These are phyloP conservation scores for Eumacrocentrus americanus DNA, from an alignment of 2,888 invertebrate species.

Conservation along the genomic window DNA sequence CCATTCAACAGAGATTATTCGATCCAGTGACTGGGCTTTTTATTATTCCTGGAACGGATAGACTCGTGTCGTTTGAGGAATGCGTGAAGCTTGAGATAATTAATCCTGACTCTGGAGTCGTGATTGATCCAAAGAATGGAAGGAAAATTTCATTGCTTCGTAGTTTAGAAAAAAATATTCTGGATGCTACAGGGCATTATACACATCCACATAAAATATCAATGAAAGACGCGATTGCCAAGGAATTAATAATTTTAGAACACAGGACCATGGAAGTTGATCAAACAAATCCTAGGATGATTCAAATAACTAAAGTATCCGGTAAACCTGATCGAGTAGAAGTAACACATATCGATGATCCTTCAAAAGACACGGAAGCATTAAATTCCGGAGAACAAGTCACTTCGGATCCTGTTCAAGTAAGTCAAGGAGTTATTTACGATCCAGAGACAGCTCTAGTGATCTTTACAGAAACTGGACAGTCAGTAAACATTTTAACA, in stretches of 20 bases:
- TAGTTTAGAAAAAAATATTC: conserved; percentile 78
- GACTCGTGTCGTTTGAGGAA: conserved; percentile 83
- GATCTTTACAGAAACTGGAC: conserved; percentile 74
- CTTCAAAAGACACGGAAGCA: conserved; percentile 61
- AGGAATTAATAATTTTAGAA: conserved; percentile 70
- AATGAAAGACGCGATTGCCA: conserved; percentile 77
- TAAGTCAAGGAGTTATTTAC: conserved; percentile 76
- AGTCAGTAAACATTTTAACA: conserved; percentile 74
- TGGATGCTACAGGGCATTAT: conserved; percentile 83
- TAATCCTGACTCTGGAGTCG: conserved; percentile 80
- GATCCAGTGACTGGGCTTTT: conserved; percentile 85
- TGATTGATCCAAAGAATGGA: conserved; percentile 77
- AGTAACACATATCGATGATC: conserved; percentile 66
- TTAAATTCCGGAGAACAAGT: conserved; percentile 61
- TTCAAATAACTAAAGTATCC: conserved; percentile 75
- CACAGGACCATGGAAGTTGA: conserved; percentile 62
- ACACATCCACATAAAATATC: conserved; percentile 66
- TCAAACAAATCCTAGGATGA: conserved; percentile 66
- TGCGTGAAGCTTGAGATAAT: conserved; percentile 86
- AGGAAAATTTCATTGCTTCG: conserved; percentile 72
- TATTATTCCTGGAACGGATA: conserved; percentile 84
- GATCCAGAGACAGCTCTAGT: conserved; percentile 79
- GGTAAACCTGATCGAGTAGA: conserved; percentile 77
- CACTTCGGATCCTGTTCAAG: conserved; percentile 72
- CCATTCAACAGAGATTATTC: conserved; percentile 81